Evolutionary conservation across 37 sponge, comb jelly and placozoan genomes (phyloP).

Genomic region (Ephydatia muelleri): DNA sequence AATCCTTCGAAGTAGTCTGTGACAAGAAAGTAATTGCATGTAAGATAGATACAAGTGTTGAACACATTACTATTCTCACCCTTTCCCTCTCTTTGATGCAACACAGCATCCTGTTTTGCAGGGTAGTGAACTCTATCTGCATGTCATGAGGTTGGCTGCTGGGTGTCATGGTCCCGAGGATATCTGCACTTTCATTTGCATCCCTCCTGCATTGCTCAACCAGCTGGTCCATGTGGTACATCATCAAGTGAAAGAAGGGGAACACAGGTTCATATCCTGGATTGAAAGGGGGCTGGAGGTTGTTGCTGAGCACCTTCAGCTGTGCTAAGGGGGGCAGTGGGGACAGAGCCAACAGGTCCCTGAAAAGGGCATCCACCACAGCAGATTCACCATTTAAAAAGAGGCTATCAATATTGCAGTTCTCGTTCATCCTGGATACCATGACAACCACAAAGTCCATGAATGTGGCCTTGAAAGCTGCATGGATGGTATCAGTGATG

Average conservation of each 20-base stretch:
- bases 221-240: conserved; percentile 21
- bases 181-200: conserved; percentile 15
- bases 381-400: conserved; percentile 24
- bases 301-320: conserved; percentile 38
- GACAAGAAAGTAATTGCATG: not conserved
- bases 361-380: conserved; percentile 43
- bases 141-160: not conserved
- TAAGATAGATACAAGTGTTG: not conserved
- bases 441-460: conserved; percentile 76
- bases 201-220: conserved; percentile 26
- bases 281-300: conserved; percentile 6
- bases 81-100: not conserved
- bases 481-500: conserved; percentile 78
- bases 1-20: not conserved
- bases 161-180: not conserved
- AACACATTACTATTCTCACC: not conserved
- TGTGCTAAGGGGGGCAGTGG: conserved; percentile 52
- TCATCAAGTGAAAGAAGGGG: conserved; percentile 57
- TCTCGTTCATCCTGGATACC: conserved; percentile 67
- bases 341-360: conserved; percentile 39
- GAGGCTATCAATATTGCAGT: conserved; percentile 65
- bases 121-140: not conserved
- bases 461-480: conserved; percentile 62
- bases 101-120: not conserved
- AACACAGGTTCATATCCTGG: conserved; percentile 17